These are phyloP conservation scores for Callopanchax toddi DNA, from an alignment of 2,113 vertebrate genomes.

Conservation along the genomic window DNA sequence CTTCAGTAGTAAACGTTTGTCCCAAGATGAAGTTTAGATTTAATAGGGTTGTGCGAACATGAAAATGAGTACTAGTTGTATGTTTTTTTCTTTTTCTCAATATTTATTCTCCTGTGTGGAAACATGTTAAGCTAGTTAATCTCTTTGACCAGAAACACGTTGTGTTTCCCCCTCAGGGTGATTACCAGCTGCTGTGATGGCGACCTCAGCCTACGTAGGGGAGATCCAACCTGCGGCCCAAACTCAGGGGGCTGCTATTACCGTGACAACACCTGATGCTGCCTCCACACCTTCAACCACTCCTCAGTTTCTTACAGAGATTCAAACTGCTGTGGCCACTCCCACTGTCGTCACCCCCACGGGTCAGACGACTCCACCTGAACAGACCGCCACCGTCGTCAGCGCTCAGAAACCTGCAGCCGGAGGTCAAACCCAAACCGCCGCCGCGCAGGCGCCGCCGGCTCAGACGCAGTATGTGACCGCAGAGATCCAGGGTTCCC, in stretches of 20 bases:
- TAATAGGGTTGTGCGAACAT: not conserved
- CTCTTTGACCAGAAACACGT: not conserved
- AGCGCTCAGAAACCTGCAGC: slow-evolving; percentile 64
- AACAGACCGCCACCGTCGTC: slow-evolving; percentile 58
- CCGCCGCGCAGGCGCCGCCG: slow-evolving; percentile 68
- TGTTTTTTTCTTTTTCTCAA: not conserved
- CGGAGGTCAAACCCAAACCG: slow-evolving; percentile 62
- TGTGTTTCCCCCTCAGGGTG: slow-evolving; percentile 40
- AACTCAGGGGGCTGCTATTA: slow-evolving; percentile 75
- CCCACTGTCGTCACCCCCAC: slow-evolving; percentile 64
- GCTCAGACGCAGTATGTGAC: slow-evolving; percentile 82
- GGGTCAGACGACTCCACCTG: slow-evolving; percentile 60
- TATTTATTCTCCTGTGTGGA: too few species aligned
- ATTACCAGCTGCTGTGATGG: slow-evolving; percentile 80
- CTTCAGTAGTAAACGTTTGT: not conserved
- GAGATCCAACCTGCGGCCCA: slow-evolving; percentile 87
- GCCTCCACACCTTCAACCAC: slow-evolving; percentile 52
- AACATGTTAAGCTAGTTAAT: too few species aligned
- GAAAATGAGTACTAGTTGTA: not conserved
- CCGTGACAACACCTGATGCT: slow-evolving; percentile 70
- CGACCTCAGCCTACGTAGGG: slow-evolving; percentile 88
- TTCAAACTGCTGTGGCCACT: slow-evolving; percentile 67
- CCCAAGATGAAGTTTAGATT: not conserved
- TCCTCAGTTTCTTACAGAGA: slow-evolving; percentile 72
- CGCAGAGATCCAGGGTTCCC: slow-evolving; percentile 82